Percentiles rank a stretch among this genome's conserved stretches.
Conservation (phyloP, 2,797 vertebrate species). For the Remorina albescens region DNA sequence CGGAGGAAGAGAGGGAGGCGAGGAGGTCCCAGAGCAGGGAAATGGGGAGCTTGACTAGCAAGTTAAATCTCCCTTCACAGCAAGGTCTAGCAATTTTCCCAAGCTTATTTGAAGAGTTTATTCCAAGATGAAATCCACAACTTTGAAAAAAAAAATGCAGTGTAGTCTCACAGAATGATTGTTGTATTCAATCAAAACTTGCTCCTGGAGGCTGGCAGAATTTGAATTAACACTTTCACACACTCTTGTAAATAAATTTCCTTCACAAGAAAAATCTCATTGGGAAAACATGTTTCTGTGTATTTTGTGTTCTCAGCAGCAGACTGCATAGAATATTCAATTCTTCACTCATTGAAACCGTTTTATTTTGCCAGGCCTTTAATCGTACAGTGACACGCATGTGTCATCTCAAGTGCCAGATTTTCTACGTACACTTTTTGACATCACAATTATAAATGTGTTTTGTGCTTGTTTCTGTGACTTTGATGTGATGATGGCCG, state of each 20-base stretch:
- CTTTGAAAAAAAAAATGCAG: constrained; percentile 1
- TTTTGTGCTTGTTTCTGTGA: neutral
- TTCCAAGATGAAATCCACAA: constrained; percentile 38
- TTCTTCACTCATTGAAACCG: neutral
- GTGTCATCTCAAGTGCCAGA: neutral
- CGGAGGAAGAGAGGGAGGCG: constrained; percentile 59
- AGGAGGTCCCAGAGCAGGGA: constrained; percentile 65
- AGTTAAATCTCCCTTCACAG: constrained; percentile 55
- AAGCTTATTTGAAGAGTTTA: constrained; percentile 65
- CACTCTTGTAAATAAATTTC: neutral
- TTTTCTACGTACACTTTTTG: neutral
- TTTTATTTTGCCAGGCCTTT: neutral
- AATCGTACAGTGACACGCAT: neutral
- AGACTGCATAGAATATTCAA: constrained; percentile 1
- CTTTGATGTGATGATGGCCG: neutral
- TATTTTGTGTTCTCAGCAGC: constrained; percentile 11
- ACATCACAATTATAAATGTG: neutral
- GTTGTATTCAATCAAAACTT: constrained; percentile 27
- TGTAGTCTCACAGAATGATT: constrained; percentile 16
- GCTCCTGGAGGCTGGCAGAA: constrained; percentile 21
- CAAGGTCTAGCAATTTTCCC: constrained; percentile 52
- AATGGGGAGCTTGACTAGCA: constrained; percentile 47
- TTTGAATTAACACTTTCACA: constrained; percentile 42
- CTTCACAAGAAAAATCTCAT: constrained; percentile 14
- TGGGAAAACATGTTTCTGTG: constrained; percentile 12